Evolutionary conservation across 2,797 vertebrate species (phyloP).

Genomic region (Schizopygopsis pylzovi): DNA sequence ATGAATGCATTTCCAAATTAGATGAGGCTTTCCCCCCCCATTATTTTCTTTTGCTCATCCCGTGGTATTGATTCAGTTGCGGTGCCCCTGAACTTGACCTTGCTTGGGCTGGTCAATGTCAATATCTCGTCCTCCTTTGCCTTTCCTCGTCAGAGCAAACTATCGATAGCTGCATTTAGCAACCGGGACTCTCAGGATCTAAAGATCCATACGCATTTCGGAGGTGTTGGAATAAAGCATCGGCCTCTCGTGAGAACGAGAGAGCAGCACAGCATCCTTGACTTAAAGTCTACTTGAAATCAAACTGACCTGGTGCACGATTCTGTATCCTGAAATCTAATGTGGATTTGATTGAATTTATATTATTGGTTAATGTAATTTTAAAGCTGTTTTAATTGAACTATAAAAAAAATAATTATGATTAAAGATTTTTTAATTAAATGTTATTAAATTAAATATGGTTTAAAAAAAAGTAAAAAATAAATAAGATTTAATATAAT

Average conservation of each 20-base stretch:
- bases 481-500: neutral
- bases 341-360: neutral
- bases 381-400: neutral
- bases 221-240: constrained; percentile 32
- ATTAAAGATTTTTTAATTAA: neutral
- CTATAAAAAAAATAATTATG: neutral
- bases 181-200: constrained; percentile 53
- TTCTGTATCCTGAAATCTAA: neutral
- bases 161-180: constrained; percentile 60
- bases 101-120: constrained; percentile 63
- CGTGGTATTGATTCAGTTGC: constrained; percentile 62
- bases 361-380: neutral
- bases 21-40: constrained; percentile 60
- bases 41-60: constrained; percentile 63
- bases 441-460: neutral
- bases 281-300: constrained; percentile 7
- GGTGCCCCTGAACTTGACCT: constrained; percentile 68
- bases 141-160: constrained; percentile 46
- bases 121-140: constrained; percentile 60
- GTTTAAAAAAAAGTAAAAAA: neutral
- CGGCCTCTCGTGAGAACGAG: constrained; percentile 1
- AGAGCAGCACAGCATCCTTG: neutral
- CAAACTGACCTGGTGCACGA: neutral
- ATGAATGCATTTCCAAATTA: constrained; percentile 71
- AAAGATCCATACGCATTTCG: constrained; percentile 55